These are phyloP conservation scores for Pionites leucogaster DNA, from an alignment of 2,113 vertebrate genomes.

Conservation along the genomic window DNA sequence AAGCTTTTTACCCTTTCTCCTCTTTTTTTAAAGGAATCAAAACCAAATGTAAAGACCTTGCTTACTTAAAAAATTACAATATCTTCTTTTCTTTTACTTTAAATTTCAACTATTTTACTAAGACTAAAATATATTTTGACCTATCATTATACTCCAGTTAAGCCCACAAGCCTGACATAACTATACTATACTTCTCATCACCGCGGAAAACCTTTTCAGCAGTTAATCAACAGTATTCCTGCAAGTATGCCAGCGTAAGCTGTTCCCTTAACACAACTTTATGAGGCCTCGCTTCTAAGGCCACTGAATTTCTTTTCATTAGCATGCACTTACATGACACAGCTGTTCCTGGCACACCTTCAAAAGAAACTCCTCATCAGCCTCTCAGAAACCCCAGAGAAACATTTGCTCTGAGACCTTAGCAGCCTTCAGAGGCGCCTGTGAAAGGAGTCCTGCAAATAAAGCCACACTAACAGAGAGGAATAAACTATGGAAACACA, in stretches of 20 bases:
- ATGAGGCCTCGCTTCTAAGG: background rate
- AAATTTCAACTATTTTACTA: background rate
- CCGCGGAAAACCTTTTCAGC: background rate
- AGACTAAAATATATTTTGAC: background rate
- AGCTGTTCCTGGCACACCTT: background rate
- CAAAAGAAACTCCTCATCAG: background rate
- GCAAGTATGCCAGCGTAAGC: background rate
- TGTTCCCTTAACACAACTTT: background rate
- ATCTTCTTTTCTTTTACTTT: background rate
- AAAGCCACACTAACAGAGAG: background rate
- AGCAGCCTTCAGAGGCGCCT: background rate
- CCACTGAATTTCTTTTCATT: background rate
- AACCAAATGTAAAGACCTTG: background rate
- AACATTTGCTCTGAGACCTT: background rate
- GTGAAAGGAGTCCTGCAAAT: background rate
- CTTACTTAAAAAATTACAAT: background rate
- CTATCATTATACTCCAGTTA: background rate
- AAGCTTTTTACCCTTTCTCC: background rate
- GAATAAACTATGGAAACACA: background rate
- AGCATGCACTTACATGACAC: background rate
- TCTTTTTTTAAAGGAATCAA: background rate
- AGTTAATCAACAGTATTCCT: background rate
- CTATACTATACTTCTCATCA: background rate
- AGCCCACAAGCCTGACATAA: background rate
- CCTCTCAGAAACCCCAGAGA: background rate